Base-by-base conservation (phyloP, 1,140 invertebrate genomes). In the Philopotamus ludificatus region DNA sequence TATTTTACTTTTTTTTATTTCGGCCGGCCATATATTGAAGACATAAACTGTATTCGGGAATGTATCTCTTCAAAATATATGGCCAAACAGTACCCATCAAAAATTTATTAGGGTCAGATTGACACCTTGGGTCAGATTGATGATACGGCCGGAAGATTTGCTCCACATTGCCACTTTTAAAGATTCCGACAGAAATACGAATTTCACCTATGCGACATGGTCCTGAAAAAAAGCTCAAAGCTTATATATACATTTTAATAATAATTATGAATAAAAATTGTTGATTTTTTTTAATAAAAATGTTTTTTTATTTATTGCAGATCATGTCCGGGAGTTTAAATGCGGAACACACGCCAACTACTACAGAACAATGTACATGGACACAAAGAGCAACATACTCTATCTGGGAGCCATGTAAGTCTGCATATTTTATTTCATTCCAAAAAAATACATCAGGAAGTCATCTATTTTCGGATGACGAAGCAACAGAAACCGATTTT, bases 381-480 rank as follows among this genome's bases (percentile, higher is more conserved):
- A 94, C 76, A 86, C 88, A 74, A 88, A 89, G 73, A 83, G 87
- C 73, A 91, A 95, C 75, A 86, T 87, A 41, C 84, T 96, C 63
- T 96, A 93, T 77, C 91, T 96, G 72, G 94, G 93, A 75, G 92
- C 93, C 72, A 96, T 96, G 94, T 95, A 87, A 94, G 92, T 92
- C 77, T 34, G n/a, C 16, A 12, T 34, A 34, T 34, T 34, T 7
- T 34, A 34, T 12, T 7, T 7, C 12, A 34, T 34, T n/a, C n/a
- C n/a, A n/a, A n/a, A n/a, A n/a, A n/a, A 47, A 47, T 15, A 47
- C 16, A 8, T 20, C 44, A 47, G 7, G 18, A 47, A 15, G 4
- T 47, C 18, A n/a, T n/a, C n/a, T n/a, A n/a, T n/a, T n/a, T n/a
- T 12, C 28, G 12, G 28, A 3, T 15, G 49, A 53, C 8, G 22